Percentiles rank a stretch among this genome's conserved stretches.
Evolutionary conservation across 1,140 invertebrate genomes (phyloP).

Genomic region (Zaprionus africanus): DNA sequence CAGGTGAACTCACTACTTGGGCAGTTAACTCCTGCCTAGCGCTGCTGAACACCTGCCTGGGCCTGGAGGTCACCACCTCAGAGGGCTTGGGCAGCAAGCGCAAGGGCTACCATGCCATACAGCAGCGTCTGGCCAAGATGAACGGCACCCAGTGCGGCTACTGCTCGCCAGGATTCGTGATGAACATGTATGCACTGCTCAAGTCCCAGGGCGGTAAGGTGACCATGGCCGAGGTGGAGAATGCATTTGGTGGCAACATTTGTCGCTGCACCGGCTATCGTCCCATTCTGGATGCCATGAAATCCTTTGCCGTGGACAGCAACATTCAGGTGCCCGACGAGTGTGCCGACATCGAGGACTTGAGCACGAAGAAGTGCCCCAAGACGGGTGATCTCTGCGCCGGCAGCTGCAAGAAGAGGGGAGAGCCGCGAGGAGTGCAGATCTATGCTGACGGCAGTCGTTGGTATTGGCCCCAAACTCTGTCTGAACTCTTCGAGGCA

Average conservation of each 20-base stretch:
- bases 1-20: constrained; percentile 86
- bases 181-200: constrained; percentile 91
- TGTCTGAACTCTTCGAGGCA: constrained; percentile 86
- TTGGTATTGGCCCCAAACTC: constrained; percentile 77
- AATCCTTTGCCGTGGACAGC: constrained; percentile 88
- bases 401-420: constrained; percentile 61
- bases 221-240: constrained; percentile 90
- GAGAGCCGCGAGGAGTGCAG: constrained; percentile 34
- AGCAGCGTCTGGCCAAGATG: constrained; percentile 88
- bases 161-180: constrained; percentile 94
- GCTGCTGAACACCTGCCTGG: constrained; percentile 88
- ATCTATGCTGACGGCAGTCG: constrained; percentile 72
- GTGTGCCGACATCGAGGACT: constrained; percentile 76
- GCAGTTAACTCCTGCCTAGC: constrained; percentile 92
- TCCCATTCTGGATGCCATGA: constrained; percentile 93
- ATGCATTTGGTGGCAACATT: constrained; percentile 92
- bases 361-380: constrained; percentile 60
- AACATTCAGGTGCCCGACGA: constrained; percentile 87
- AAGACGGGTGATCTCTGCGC: constrained; percentile 67
- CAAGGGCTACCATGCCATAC: constrained; percentile 89
- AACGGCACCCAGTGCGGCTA: constrained; percentile 93
- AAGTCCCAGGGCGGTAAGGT: constrained; percentile 85
- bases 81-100: constrained; percentile 90
- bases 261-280: constrained; percentile 95
- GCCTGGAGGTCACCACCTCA: constrained; percentile 91